These are phyloP conservation scores for Xestia c-nigrum DNA, from an alignment of 2,888 invertebrate species.

Conservation along the genomic window DNA sequence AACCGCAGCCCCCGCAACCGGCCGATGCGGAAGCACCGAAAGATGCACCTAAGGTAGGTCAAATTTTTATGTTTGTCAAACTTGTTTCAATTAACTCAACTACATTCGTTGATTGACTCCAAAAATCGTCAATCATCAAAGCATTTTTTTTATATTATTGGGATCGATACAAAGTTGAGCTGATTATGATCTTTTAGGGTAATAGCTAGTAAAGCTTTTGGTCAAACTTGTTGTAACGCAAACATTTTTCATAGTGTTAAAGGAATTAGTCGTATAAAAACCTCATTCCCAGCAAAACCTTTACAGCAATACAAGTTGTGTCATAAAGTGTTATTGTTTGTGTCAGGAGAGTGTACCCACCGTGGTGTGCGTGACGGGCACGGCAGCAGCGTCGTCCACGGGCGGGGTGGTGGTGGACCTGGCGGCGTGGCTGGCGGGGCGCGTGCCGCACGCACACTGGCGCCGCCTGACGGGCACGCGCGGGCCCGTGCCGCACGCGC, in stretches of 20 bases:
- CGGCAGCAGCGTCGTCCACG: constrained; percentile 71
- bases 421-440: constrained; percentile 88
- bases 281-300: too few species aligned
- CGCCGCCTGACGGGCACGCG: constrained; percentile 75
- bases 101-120: background rate
- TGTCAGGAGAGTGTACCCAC: constrained; percentile 42
- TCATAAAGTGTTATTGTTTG: background rate
- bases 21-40: constrained; percentile 77
- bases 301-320: too few species aligned
- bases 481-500: constrained; percentile 57
- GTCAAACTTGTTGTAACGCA: too few species aligned
- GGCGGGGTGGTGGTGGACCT: constrained; percentile 88
- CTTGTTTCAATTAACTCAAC: background rate
- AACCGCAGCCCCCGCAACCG: constrained; percentile 25
- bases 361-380: constrained; percentile 64
- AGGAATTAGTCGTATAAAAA: too few species aligned
- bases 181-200: too few species aligned
- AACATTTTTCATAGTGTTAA: too few species aligned
- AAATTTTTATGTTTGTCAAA: background rate
- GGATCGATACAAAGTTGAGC: too few species aligned
- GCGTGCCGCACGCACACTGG: constrained; percentile 84
- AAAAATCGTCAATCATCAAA: background rate
- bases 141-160: too few species aligned
- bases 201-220: too few species aligned
- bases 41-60: constrained; percentile 76